Evolutionary conservation across 2,888 invertebrate genomes (phyloP), one percentile per base, ranked within the genome.

Genomic region (Platycnemis pennipes): DNA sequence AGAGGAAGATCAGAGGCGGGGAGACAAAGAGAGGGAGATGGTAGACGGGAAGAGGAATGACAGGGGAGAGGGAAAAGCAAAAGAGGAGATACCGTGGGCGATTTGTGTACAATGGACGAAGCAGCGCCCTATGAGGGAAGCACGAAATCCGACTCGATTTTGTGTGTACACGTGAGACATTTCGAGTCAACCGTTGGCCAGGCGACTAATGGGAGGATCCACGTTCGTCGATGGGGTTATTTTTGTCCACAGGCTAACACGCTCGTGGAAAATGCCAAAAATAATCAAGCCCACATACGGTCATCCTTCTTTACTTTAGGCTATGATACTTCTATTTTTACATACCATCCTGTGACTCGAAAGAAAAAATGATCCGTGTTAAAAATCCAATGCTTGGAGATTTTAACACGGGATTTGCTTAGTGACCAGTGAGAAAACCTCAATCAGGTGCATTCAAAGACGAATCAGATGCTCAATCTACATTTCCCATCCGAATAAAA

Each of bases 31-130:
- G 77, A n/a, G 31, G n/a, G n/a, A 53, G 19, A 7, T 11, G n/a
- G 63, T 2, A 7, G 63, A 63, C 22, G 26, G 77, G 31, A 26
- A 77, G 77, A 37, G 37, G 11, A 42, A 11, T n/a, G n/a, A 16
- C 11, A 42, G 44, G n/a, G n/a, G 87, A 19, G 2, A 19, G 13
- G n/a, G 46, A 87, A 45, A 46, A 13, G 46, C 7, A n/a, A 86
- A 44, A n/a, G n/a, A 22, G n/a, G n/a, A 46, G 46, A n/a, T 26
- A 19, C 56, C 63, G 44, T 63, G 91, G 56, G 26, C n/a, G 91
- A 44, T 22, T 69, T 63, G 91, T n/a, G 63, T 91, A 63, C 91
- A 91, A 91, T 63, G 56, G 69, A 26, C 63, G 26, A 42, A 22
- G 56, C 63, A 56, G 44, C 42, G 63, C 44, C 63, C 63, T 45